Base-by-base conservation (phyloP, 1,140 invertebrate species). In the Tetragnatha versicolor region DNA sequence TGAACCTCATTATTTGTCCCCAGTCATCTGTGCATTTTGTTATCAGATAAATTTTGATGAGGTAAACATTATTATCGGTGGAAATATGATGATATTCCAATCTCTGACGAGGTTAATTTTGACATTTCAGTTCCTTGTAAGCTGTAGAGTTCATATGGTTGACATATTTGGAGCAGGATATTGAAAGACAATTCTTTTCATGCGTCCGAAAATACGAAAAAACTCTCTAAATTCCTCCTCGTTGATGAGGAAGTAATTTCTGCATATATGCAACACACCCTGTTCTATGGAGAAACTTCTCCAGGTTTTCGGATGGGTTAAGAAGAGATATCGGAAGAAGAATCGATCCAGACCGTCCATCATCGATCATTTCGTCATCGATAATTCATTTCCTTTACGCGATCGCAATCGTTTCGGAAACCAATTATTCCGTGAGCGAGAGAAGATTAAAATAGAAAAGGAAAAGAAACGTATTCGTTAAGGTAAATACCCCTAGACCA, bases 381-480 rank as follows among this genome's bases (percentile, higher is more conserved):
- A 77, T 77, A 77, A 77, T 77, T 77, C 73, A 77, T 77, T 77
- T 66, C 60, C 58, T 55, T 33, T 53, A 20, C n/a, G n/a, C 73
- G 73, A 77, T 77, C 73, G 60, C 61, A 77, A 77, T 77, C 73
- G 73, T 77, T 77, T 66, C 47, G 22, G 45, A 77, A 77, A 77
- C 60, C 73, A 77, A 77, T 77, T 77, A 77, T 77, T 77, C 58
- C 47, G 49, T 1, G 4, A 7, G 7, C 29, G n/a, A 14, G 14
- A 39, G n/a, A 14, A 37, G 31, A 27, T 42, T 58, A 58, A 39
- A 58, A 58, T 7, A 22, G 31, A 58, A 72, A 55, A 27, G 22
- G 61, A 58, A 42, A 20, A 58, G 45, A 72, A 42, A 4, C n/a
- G n/a, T n/a, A n/a, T 42, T 42, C 33, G 20, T 37, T 20, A 61